Conservation (phyloP, 2,797 vertebrate species). For the Xenopus petersii region DNA sequence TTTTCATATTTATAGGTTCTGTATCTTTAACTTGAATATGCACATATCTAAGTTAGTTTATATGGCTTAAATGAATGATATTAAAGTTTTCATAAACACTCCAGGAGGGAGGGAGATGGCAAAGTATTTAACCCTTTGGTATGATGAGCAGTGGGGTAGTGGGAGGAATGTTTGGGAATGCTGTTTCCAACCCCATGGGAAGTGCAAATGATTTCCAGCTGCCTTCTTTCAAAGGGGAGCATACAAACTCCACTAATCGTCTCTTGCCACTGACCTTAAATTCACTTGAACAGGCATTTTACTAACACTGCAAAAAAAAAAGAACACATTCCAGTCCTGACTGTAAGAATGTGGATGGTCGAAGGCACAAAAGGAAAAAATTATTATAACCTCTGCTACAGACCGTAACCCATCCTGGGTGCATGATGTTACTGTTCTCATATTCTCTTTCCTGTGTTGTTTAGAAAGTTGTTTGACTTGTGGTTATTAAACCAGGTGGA, state of each 20-base stretch:
- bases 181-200: conserved; percentile 4
- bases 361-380: not conserved
- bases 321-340: not conserved
- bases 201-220: conserved; percentile 27
- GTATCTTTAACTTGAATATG: no score
- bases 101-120: no score
- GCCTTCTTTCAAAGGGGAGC: conserved; percentile 1
- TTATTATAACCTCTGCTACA: no score
- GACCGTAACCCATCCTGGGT: no score
- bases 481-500: no score
- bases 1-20: no score
- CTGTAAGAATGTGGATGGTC: not conserved
- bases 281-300: not conserved
- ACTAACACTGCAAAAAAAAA: not conserved
- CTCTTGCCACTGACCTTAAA: conserved; percentile 25
- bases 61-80: not conserved
- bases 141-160: not conserved
- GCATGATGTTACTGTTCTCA: no score
- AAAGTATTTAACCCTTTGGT: not conserved
- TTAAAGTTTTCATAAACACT: no score
- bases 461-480: no score
- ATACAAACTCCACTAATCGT: not conserved
- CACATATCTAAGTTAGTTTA: no score
- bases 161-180: conserved; percentile 22
- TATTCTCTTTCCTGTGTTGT: no score